Base-by-base conservation (phyloP, 1,140 invertebrate species). In the Bombus turneri region DNA sequence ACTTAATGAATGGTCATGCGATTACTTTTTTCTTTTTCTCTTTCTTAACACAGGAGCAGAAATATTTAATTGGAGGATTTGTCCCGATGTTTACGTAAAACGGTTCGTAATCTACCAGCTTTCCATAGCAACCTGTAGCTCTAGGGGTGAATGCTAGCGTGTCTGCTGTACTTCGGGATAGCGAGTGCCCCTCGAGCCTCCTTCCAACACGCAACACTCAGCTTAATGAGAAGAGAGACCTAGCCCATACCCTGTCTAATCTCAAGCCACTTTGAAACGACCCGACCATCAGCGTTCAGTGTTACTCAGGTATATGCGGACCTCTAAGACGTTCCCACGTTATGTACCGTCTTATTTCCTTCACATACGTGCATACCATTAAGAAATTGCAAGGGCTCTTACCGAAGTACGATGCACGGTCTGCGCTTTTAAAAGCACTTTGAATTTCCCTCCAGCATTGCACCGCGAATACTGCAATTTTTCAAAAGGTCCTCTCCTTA, bases 181-280 rank as follows among this genome's bases (percentile, higher is more conserved):
- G 92, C 88, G 91, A 93, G 91, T 94, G 90, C 92, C 91, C 91
- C 93, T 94, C 91, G 93, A 94, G 93, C 91, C 91, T 93, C 91
- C 90, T 92, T 88, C 90, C 92, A 93, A 93, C 93, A 93, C 93
- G 93, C 93, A 93, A 94, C 94, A 94, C 94, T 94, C 93, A 93
- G 90, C 91, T 93, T 94, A 94, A 94, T 94, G 93, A 94, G 93
- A 93, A 92, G 91, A 94, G 92, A 93, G 92, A 92, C 89, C 90
- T 88, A 86, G 85, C 91, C 87, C 91, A 85, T 74, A 86, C 87
- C 86, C 83, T 59, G 80, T 86, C 88, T 92, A 91, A 87, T 87
- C 87, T 89, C 91, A 41, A 90, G 89, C 91, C 83, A 91, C 90
- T 91, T 89, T 71, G 90, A 86, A 91, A 88, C 87, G 87, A 88